phyloP scores from a whole-genome alignment of 2,888 invertebrate species.

The Dryococelus australis region DNA sequence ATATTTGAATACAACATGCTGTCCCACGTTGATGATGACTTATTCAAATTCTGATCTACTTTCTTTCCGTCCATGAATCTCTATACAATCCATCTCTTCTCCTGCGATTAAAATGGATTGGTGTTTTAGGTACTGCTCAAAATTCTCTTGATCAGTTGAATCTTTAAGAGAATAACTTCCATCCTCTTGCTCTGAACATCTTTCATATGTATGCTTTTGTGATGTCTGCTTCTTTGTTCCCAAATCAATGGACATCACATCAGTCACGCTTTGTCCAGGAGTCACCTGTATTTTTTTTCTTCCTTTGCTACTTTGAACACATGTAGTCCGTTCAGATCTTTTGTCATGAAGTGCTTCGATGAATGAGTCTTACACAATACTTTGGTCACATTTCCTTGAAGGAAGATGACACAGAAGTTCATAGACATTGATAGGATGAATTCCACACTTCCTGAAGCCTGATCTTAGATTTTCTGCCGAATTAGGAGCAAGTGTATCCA shows the following conservation, averaged over 20 bases:
- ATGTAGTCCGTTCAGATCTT: neutral
- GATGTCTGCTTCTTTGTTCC: neutral
- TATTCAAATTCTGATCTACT: neutral
- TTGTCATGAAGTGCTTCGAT: neutral
- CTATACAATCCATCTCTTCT: neutral
- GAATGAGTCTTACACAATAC: neutral
- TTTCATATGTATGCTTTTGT: neutral
- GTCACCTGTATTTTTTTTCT: neutral
- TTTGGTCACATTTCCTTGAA: neutral
- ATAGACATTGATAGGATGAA: constrained; percentile 20
- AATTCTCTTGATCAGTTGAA: neutral
- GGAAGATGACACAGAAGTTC: neutral
- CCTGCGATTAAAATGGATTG: neutral
- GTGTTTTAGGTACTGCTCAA: neutral
- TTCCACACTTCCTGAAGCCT: constrained; percentile 29
- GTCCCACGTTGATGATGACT: neutral
- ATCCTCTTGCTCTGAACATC: neutral
- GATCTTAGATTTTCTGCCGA: constrained; percentile 23
- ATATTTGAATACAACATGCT: neutral
- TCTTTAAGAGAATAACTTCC: neutral
- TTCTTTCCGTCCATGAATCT: neutral
- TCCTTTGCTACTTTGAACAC: neutral
- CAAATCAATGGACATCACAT: neutral
- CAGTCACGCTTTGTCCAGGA: neutral
- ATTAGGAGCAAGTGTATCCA: constrained; percentile 19